Base-by-base conservation (phyloP, 2,797 vertebrate species). In the Chrosomus eos region DNA sequence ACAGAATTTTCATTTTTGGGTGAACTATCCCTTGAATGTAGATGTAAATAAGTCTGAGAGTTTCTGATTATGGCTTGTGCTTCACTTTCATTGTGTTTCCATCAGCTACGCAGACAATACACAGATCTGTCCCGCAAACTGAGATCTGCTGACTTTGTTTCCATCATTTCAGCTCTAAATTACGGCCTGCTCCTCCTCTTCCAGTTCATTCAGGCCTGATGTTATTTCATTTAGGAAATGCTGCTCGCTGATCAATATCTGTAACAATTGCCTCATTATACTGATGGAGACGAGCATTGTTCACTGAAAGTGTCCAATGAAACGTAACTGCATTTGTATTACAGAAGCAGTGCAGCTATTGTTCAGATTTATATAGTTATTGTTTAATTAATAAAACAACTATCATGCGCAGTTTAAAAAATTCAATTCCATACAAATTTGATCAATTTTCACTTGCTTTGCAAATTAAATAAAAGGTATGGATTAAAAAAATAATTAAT, bases 221-320 rank as follows among this genome's bases (percentile, higher is more conserved):
- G 84, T 88, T 86, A 87, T 87, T 87, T 88, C 84, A 89, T 90
- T 90, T 87, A 89, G 84, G 71, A 90, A 91, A 87, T 88, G 88
- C 82, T 80, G 64, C 58, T 73, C 84, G 71, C 83, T 88, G 86
- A 89, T 90, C 88, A 81, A 88, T 91, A 90, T 89, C 86, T 87
- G 84, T 45, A 79, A 87, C 78, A 85, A 85, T 87, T 86, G 77
- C 81, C 55, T 81, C 66, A 87, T 88, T 71, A 75, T 80, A 76
- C 81, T 89, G 86, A 89, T 90, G 84, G 86, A 88, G 80, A 85
- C 68, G 72, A 73, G 84, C 51, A 73, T 84, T 79, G 75, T 77
- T 60, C 62, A 81, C 64, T 70, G 80, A 79, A 53, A 68, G 80
- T 73, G 31, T 73, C 67, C 73, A 82, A 31, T 62, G 45, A 67